Evolutionary conservation across 2,797 vertebrate species (phyloP).

Genomic region (Nyctalus aviator): DNA sequence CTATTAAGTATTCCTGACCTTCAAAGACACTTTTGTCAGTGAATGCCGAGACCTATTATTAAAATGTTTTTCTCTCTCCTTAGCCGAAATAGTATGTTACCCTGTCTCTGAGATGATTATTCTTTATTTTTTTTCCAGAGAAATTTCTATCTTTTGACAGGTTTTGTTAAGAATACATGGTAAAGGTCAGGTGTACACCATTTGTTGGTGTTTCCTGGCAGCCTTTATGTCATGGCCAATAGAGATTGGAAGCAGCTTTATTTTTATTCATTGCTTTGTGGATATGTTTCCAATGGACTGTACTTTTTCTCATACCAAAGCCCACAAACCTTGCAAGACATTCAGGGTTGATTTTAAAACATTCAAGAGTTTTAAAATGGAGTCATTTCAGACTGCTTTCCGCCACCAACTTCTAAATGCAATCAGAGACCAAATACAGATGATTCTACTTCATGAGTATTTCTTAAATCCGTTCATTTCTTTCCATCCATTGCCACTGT

Average conservation of each 20-base stretch:
- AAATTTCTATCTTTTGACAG: constrained; percentile 71
- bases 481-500: background rate
- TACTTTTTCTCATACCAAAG: constrained; percentile 53
- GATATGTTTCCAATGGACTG: background rate
- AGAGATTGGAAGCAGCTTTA: constrained; percentile 47
- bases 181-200: constrained; percentile 72
- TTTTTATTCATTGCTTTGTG: constrained; percentile 56
- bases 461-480: constrained; percentile 34
- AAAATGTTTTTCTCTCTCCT: constrained; percentile 57
- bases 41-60: constrained; percentile 68
- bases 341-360: constrained; percentile 12
- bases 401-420: background rate
- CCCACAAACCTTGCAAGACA: constrained; percentile 25
- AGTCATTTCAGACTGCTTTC: background rate
- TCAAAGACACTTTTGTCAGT: constrained; percentile 55
- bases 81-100: constrained; percentile 59
- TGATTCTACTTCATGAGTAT: constrained; percentile 17
- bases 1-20: constrained; percentile 69
- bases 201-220: constrained; percentile 68
- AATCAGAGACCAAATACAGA: constrained; percentile 39
- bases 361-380: constrained; percentile 51
- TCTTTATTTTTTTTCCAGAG: constrained; percentile 41
- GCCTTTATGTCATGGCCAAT: constrained; percentile 61
- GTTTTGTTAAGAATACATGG: constrained; percentile 66
- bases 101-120: constrained; percentile 50